Evolutionary conservation across 2,113 vertebrate species (phyloP).

Genomic region (Actenoides hombroni): DNA sequence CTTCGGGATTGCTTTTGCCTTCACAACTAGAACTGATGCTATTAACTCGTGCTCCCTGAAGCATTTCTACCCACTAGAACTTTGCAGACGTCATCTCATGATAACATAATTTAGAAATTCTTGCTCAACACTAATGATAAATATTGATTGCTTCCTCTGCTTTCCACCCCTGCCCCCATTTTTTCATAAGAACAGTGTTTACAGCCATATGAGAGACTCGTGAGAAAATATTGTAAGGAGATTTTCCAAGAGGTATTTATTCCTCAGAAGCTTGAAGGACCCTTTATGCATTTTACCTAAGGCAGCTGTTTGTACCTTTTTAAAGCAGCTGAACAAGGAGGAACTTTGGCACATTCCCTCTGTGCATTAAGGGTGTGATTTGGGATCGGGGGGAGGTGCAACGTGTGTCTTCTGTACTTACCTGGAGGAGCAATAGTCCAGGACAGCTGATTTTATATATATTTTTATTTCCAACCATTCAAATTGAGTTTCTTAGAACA

Average conservation of each 20-base stretch:
- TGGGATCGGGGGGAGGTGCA: not conserved
- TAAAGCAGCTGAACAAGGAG: not conserved
- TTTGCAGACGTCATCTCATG: not conserved
- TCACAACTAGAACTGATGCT: not conserved
- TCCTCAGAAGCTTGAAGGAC: not conserved
- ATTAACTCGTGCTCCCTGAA: slow-evolving; percentile 7
- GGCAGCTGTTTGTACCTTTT: not conserved
- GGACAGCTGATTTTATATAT: not conserved
- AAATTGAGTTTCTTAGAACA: not conserved
- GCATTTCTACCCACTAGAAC: not conserved
- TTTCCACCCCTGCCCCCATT: not conserved
- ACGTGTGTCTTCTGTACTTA: not conserved
- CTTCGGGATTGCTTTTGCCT: not conserved
- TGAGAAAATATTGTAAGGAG: not conserved
- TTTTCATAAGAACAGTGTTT: not conserved
- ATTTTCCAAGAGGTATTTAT: not conserved
- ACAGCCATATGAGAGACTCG: not conserved
- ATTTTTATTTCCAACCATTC: not conserved
- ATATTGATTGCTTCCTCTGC: not conserved
- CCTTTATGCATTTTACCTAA: not conserved
- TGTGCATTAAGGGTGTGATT: not conserved
- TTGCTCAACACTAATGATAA: not conserved
- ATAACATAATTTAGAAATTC: slow-evolving; percentile 3
- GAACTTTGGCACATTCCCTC: not conserved
- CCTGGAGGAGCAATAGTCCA: not conserved